Evolutionary conservation across 2,113 vertebrate species (phyloP), one percentile per base, ranked within the genome.

Genomic region (Lepisosteus osseus): DNA sequence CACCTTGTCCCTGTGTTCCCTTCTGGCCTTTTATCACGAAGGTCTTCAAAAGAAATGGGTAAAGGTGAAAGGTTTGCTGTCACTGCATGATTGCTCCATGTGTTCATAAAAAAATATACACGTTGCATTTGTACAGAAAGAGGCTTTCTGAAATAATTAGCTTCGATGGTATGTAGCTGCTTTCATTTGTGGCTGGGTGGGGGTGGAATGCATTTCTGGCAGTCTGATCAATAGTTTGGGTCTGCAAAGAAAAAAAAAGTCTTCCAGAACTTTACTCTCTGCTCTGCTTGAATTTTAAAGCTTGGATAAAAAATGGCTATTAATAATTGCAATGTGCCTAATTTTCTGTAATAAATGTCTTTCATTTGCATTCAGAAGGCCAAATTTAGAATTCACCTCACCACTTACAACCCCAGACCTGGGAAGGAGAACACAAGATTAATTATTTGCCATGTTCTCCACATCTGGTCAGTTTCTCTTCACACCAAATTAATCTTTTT

Each of bases 21-120:
- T 72, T 54, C 29, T 42, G 8, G 61, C 14, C 55, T 74, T 73
- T 72, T 59, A 71, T 67, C 64, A 56, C 56, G 67, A 62, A 73
- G 47, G 65, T 40, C 65, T 44, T 3, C 67, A 59, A 17, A 55
- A 69, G 55, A 73, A 45, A 66, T 41, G 69, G 44, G 40, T 65
- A 54, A 15, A 67, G 54, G 57, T 75, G 67, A 69, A 57, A 74
- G 44, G 62, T 17, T 63, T 68, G 54, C 78, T 79, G 75, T 74
- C 72, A 76, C 42, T 59, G 65, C 64, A 74, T 55, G 47, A 51
- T 51, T 9, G 9, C 47, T 29, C 29, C 29, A 29, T 51, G 47
- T 51, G 47, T 6, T 6, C 5, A 51, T 6, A 51, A 6, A 51
- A 6, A 51, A 51, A 51, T 51, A 51, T 6, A 61, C 6, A 61